phyloP scores from a whole-genome alignment of 2,113 vertebrate species.

The Ictalurus punctatus region DNA sequence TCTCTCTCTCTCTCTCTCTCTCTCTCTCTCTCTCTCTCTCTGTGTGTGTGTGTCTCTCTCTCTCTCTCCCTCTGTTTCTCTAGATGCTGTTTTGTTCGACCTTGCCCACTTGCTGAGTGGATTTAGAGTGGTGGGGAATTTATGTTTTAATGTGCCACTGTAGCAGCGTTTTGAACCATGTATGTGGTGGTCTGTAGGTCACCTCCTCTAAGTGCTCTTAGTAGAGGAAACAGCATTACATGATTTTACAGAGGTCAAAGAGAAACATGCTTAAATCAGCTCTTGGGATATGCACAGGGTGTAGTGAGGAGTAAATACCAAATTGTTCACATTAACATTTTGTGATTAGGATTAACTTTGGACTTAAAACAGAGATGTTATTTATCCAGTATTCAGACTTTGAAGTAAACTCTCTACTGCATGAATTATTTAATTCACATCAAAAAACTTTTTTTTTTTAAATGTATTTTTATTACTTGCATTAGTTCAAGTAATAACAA shows the following conservation, averaged over 20 bases:
- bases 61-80: not conserved
- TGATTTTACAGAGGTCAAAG: not conserved
- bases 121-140: not conserved
- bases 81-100: not conserved
- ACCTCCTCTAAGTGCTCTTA: slow-evolving; percentile 2
- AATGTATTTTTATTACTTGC: no score
- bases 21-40: slow-evolving; percentile 10
- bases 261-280: not conserved
- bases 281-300: not conserved
- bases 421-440: no score
- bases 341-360: not conserved
- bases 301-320: no score
- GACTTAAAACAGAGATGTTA: not conserved
- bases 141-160: slow-evolving; percentile 1
- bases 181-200: slow-evolving; percentile 6
- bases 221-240: not conserved
- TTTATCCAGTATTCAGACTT: not conserved
- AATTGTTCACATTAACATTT: not conserved
- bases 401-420: not conserved
- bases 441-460: no score
- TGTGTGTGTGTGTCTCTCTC: no score
- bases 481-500: no score
- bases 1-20: not conserved
- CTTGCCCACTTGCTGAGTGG: not conserved
- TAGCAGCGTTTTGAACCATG: not conserved